Base-by-base conservation (phyloP, 2,113 vertebrate genomes). In the Pitta sordida region DNA sequence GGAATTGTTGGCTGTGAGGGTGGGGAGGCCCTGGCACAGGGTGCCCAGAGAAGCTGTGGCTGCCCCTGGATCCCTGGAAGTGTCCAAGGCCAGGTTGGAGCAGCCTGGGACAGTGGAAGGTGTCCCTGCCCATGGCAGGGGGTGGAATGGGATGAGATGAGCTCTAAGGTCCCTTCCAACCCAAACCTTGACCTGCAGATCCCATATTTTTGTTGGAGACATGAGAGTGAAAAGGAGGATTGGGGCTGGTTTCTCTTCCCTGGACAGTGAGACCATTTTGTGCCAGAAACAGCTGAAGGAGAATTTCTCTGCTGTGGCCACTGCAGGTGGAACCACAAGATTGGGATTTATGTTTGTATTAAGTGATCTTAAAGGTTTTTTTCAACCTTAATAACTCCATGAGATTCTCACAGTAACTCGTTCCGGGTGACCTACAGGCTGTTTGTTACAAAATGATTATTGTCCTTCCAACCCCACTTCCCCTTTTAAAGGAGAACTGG, bases 91-190 rank as follows among this genome's bases (percentile, higher is more conserved):
- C n/a, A 48, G 41, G n/a, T 0, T 67, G 63, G 63, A 67, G 39
- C 46, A 36, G 0, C 20, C 48, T 67, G 70, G 43, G 10, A 19
- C 1, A 1, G 43, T 43, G 51, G 36, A 0, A 51, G 30, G 20
- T 43, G 30, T 49, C 52, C 20, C 43, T 75, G 51, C 14, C 10
- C 24, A 7, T 41, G 51, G 70, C 60, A 49, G 24, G 30, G 37
- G 21, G n/a, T n/a, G n/a, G n/a, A n/a, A 2, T 68, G 37, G 53
- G 0, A 20, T 0, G 1, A 4, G 56, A 10, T 62, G n/a, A 0
- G 2, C 2, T 39, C 53, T 46, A 24, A 48, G 19, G 23, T 62
- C 19, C 4, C 19, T 39, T 4, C n/a, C 30, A 32, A 9, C 36
- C 36, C 51, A 51, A 29, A 44, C 59, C 15, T 7, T 41, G 56